A percentile compares a stretch with the other conserved stretches of the same genome.
Evolutionary conservation across 2,888 invertebrate species (phyloP).

Genomic region (Nudaria mundana): DNA sequence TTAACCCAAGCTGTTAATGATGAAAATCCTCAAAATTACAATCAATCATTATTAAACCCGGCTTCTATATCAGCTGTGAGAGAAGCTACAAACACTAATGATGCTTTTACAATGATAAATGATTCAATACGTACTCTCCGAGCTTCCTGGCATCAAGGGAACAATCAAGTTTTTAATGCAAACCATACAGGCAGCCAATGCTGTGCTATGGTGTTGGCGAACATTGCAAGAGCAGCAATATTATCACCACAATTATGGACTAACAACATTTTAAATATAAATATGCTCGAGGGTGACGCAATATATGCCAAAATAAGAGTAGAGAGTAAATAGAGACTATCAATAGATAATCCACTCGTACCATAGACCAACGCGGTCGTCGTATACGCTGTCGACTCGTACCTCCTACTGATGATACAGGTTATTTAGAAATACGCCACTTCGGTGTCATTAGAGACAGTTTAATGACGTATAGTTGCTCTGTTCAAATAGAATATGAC

Average conservation of each 20-base stretch:
- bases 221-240: constrained; percentile 18
- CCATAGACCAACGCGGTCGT: no score
- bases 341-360: no score
- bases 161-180: constrained; percentile 24
- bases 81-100: no score
- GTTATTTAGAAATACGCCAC: not conserved
- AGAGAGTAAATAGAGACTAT: no score
- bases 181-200: constrained; percentile 28
- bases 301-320: not conserved
- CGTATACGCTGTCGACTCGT: no score
- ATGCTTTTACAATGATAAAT: no score
- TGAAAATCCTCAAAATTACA: no score
- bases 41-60: no score
- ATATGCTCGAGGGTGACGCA: not conserved
- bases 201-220: constrained; percentile 30
- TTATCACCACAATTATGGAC: not conserved
- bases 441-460: not conserved
- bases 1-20: no score
- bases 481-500: not conserved
- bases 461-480: not conserved
- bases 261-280: not conserved
- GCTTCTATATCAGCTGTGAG: no score
- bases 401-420: no score
- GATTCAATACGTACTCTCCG: constrained; percentile 22
- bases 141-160: constrained; percentile 35